Evolutionary conservation across 2,797 vertebrate genomes (phyloP).

Genomic region (Sphenodon punctatus): DNA sequence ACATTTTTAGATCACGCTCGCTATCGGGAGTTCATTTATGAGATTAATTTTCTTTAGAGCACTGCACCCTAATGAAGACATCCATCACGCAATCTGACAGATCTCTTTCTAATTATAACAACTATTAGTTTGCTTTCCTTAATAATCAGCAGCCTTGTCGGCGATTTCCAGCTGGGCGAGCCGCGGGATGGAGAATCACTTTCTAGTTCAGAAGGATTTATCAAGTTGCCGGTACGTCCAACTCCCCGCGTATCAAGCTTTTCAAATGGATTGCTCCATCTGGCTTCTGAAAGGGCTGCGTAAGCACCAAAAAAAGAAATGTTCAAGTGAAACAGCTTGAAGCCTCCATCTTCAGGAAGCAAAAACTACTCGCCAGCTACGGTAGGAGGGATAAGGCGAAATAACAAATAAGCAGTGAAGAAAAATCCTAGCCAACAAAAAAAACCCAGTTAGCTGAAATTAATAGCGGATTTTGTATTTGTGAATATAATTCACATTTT

Average conservation of each 20-base stretch:
- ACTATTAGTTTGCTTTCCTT: constrained; percentile 9
- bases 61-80: constrained; percentile 24
- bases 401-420: not conserved
- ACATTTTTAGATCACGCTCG: not conserved
- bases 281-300: not conserved
- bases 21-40: constrained; percentile 45
- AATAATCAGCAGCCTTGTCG: not conserved
- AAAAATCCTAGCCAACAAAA: not conserved
- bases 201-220: constrained; percentile 5
- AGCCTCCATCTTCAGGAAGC: not conserved
- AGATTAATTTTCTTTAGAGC: constrained; percentile 32
- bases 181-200: not conserved
- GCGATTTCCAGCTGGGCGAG: constrained; percentile 1
- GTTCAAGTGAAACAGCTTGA: not conserved
- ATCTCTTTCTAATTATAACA: not conserved
- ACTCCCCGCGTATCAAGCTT: not conserved
- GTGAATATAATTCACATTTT: too few relatives aligned
- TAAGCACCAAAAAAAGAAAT: not conserved
- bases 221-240: not conserved
- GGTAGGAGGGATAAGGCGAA: not conserved
- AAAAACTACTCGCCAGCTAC: not conserved
- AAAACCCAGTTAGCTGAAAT: too few relatives aligned
- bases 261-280: not conserved
- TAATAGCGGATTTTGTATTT: too few relatives aligned
- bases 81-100: not conserved